phyloP scores from a whole-genome alignment of 1,140 invertebrate species.

The Dinoponera quadriceps region DNA sequence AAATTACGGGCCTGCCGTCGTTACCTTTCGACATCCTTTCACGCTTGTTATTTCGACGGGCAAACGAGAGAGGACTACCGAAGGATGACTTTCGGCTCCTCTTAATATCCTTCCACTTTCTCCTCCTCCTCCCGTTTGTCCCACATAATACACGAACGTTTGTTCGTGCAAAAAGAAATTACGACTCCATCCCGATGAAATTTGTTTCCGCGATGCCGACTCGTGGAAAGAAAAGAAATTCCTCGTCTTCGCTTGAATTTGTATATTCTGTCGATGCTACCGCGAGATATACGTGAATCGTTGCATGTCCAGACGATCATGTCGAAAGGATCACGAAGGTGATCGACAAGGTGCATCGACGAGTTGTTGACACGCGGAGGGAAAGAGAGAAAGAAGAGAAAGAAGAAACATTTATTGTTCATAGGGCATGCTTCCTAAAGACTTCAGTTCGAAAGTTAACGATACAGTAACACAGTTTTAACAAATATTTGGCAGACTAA shows the following conservation, averaged over 20 bases:
- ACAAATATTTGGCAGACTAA: too few species aligned
- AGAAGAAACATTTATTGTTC: too few species aligned
- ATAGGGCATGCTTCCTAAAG: too few species aligned
- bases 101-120: constrained; percentile 36
- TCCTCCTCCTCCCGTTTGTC: neutral
- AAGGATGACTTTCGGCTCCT: constrained; percentile 40
- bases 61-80: constrained; percentile 2
- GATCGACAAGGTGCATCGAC: constrained; percentile 17
- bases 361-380: too few species aligned
- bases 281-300: constrained; percentile 28
- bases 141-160: constrained; percentile 13
- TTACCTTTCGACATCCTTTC: constrained; percentile 24
- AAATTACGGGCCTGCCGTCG: constrained; percentile 58
- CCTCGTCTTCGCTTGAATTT: neutral
- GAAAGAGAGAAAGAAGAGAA: neutral
- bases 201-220: constrained; percentile 74
- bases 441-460: too few species aligned
- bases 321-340: neutral
- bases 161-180: constrained; percentile 66
- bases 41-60: constrained; percentile 52
- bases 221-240: constrained; percentile 16
- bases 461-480: too few species aligned
- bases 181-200: constrained; percentile 68
- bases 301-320: constrained; percentile 1
- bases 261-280: neutral